These are phyloP conservation scores for Sylvia atricapilla DNA, from an alignment of 2,113 vertebrate genomes.

Conservation along the genomic window DNA sequence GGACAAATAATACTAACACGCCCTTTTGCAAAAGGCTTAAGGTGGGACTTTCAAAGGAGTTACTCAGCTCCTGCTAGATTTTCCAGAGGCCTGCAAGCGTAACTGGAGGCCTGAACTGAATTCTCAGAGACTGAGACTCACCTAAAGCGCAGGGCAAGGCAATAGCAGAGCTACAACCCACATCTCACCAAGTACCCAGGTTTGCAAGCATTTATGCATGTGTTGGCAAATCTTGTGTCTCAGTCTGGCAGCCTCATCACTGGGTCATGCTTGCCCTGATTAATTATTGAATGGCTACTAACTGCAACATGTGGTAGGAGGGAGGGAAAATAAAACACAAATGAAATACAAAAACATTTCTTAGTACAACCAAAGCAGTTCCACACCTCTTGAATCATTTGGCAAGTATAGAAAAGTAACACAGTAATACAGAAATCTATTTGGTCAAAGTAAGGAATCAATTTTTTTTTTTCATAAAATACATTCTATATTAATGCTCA, in stretches of 20 bases:
- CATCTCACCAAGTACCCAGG: too few relatives aligned
- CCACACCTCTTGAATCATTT: background rate
- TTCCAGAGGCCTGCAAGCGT: background rate
- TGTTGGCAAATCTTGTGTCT: background rate
- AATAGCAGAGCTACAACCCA: background rate
- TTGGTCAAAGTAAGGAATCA: constrained; percentile 46
- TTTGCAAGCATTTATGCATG: background rate
- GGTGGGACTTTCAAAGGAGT: background rate
- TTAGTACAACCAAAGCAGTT: background rate
- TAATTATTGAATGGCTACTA: background rate
- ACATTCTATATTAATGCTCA: constrained; percentile 54
- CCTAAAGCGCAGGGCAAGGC: background rate
- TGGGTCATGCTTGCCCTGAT: background rate
- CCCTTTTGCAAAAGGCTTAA: background rate
- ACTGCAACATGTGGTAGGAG: background rate
- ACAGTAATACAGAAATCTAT: constrained; percentile 3
- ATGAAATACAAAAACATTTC: background rate
- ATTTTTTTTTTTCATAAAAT: constrained; percentile 33
- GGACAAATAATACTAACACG: background rate
- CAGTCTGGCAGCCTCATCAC: background rate
- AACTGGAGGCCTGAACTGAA: background rate
- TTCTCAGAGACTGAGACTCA: background rate
- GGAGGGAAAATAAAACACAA: background rate
- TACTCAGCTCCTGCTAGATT: background rate
- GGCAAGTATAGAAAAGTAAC: background rate